Percentiles rank a stretch among this genome's conserved stretches.
Evolutionary conservation across 2,797 vertebrate species (phyloP).

Genomic region (Acomys russatus): DNA sequence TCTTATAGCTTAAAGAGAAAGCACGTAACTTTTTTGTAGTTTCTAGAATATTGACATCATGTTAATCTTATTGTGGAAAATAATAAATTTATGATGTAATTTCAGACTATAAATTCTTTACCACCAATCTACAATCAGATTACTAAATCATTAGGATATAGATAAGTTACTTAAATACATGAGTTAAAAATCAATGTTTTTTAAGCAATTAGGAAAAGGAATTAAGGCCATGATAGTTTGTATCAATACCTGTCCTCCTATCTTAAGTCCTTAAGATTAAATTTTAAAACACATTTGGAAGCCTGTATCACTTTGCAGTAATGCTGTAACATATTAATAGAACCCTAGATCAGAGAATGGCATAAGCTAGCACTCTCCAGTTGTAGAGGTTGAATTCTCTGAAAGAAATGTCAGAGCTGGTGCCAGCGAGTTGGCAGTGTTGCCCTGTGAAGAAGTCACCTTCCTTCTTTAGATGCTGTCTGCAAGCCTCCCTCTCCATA

Average conservation of each 20-base stretch:
- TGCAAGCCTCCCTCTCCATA: background rate
- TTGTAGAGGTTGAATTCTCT: background rate
- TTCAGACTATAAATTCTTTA: background rate
- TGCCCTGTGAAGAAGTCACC: background rate
- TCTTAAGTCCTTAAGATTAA: slow-evolving; percentile 7
- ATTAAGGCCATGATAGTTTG: background rate
- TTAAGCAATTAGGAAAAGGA: background rate
- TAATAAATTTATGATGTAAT: background rate
- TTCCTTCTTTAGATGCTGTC: background rate
- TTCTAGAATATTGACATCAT: background rate
- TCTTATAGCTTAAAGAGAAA: background rate
- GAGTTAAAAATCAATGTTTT: background rate
- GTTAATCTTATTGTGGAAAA: background rate
- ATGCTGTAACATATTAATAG: background rate
- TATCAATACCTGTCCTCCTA: background rate
- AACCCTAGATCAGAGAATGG: background rate
- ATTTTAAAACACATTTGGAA: background rate
- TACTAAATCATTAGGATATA: background rate
- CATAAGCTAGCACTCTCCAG: background rate
- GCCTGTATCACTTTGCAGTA: background rate
- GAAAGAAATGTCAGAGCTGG: background rate
- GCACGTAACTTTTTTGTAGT: background rate
- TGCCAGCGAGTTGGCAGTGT: fast-evolving
- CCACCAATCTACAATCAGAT: background rate
- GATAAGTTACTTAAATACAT: background rate